A percentile compares a stretch with the other conserved stretches of the same genome.
Evolutionary conservation across 2,888 invertebrate genomes (phyloP).

Genomic region (Notocelia uddmanniana): DNA sequence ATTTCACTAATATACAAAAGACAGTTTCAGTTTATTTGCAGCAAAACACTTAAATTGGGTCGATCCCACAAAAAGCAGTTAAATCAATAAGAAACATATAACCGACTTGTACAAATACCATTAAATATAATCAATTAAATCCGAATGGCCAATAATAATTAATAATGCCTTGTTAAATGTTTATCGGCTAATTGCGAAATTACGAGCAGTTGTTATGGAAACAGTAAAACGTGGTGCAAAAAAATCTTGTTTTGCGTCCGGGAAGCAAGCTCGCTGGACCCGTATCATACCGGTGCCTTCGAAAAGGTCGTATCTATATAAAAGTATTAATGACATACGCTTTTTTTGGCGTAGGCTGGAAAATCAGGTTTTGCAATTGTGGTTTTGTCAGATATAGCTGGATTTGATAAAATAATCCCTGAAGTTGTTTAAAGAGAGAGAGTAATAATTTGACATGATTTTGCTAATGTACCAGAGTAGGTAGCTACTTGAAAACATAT

Average conservation of each 20-base stretch:
- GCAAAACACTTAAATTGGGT: neutral
- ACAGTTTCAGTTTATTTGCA: neutral
- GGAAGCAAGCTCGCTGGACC: constrained; percentile 70
- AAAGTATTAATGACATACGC: neutral
- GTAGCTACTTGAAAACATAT: neutral
- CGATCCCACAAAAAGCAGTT: neutral
- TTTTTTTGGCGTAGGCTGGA: neutral
- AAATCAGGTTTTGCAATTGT: neutral
- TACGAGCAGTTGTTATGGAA: constrained; percentile 28
- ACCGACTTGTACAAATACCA: constrained; percentile 2
- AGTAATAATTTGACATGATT: neutral
- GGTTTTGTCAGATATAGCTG: too few relatives aligned
- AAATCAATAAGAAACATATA: neutral
- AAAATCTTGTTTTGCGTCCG: constrained; percentile 64
- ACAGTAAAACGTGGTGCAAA: constrained; percentile 53
- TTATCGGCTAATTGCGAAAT: neutral
- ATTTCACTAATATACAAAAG: too few relatives aligned
- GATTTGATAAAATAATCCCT: neutral
- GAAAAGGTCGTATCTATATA: neutral
- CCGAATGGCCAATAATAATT: constrained; percentile 8
- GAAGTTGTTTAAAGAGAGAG: neutral
- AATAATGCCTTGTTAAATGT: neutral
- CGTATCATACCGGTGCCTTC: constrained; percentile 49
- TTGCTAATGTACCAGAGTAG: neutral
- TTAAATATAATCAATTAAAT: neutral